Evolutionary conservation across 2,797 vertebrate species (phyloP).

Genomic region (Arctocebus calabarensis): DNA sequence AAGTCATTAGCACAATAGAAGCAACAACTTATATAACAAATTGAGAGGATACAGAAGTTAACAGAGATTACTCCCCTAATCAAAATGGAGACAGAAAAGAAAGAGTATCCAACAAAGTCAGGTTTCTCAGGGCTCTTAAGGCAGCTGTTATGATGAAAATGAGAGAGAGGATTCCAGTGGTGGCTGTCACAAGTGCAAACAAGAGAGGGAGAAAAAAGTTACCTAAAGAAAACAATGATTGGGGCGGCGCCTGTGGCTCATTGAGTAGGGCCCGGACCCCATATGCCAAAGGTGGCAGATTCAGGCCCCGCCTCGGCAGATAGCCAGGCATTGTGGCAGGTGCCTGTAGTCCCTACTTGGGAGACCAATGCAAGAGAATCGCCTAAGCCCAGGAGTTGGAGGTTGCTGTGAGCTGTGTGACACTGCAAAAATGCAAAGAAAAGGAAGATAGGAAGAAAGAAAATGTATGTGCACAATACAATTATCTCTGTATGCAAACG

Average conservation of each 20-base stretch:
- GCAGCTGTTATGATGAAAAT: slow-evolving; percentile 6
- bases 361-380: not conserved
- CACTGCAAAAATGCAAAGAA: too few species aligned
- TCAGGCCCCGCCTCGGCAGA: too few species aligned
- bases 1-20: not conserved
- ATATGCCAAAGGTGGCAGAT: not conserved
- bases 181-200: not conserved
- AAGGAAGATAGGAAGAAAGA: too few species aligned
- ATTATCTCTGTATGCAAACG: too few species aligned
- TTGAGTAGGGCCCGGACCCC: too few species aligned
- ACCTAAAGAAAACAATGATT: not conserved
- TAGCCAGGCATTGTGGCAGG: not conserved
- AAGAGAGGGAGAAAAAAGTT: not conserved
- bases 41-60: not conserved
- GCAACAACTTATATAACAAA: not conserved
- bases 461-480: too few species aligned
- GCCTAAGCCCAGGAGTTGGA: not conserved
- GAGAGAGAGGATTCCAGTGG: not conserved
- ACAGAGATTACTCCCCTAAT: not conserved
- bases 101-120: not conserved
- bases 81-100: not conserved
- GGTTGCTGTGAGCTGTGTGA: too few species aligned
- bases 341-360: not conserved
- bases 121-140: not conserved
- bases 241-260: too few species aligned